Base-by-base conservation (phyloP, 2,797 vertebrate species). In the Phalloptychus januarius region DNA sequence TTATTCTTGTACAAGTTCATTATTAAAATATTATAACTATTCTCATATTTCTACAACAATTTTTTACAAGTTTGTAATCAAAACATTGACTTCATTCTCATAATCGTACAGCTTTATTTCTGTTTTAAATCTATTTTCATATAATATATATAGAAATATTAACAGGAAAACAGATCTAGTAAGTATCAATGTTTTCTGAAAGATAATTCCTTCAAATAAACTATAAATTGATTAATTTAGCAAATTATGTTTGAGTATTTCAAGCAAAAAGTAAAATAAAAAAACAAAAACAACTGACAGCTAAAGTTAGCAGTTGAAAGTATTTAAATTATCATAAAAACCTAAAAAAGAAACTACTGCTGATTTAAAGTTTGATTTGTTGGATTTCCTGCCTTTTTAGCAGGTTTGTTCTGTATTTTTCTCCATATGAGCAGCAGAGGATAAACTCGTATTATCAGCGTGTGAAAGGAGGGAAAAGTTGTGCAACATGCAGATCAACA, bases 391-490 rank as follows among this genome's bases (percentile, higher is more conserved):
- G 28, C 2, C 0, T 50, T 50, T 50, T 50, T 25, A 23, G 8
- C 7, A 25, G 48, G 20, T 50, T 23, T 25, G 10, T 50, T 50
- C 25, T 25, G 20, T 10, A 25, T 52, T 25, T 52, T 23, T 25
- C 2, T 1, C 7, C 4, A 7, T 25, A 20, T 52, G 48, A 23
- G 3, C 31, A n/a, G 31, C 74, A 78, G 69, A 48, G 28, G 25
- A 58, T 15, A n/a, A 56, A 28, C n/a, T 6, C 1, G 16, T 46
- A n/a, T 71, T 87, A 87, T 84, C 84, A 85, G 75, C 74, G 52
- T 72, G 79, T 71, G 85, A 87, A 87, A 28, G 2, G 52, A 12
- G 45, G 33, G 72, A 58, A 77, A 61, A 77, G 81, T 86, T 85
- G 71, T 71, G 33, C 71, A 79, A 86, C 13, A 33, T 61, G 33